Evolutionary conservation across 2,797 vertebrate species (phyloP).

Genomic region (Gymnoscopelus braueri): DNA sequence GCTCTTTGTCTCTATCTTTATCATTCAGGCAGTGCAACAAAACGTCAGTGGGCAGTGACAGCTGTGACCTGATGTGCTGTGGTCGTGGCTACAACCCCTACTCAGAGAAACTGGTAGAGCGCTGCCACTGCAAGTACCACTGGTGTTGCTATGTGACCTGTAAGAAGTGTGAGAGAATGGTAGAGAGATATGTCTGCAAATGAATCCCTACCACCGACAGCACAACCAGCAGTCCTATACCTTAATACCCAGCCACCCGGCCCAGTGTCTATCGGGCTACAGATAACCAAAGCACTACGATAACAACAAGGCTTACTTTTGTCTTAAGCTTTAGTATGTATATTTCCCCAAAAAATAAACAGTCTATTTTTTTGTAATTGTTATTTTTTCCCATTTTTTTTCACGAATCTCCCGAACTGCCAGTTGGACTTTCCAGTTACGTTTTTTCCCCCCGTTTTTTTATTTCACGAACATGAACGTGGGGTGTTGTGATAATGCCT

Average conservation of each 20-base stretch:
- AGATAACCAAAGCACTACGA: slow-evolving; percentile 81
- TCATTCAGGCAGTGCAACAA: slow-evolving; percentile 95
- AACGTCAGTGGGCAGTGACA: slow-evolving; percentile 95
- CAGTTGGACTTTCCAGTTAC: slow-evolving; percentile 51
- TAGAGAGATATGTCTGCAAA: slow-evolving; percentile 98
- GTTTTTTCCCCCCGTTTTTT: slow-evolving; percentile 17
- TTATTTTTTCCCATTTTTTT: slow-evolving; percentile 60
- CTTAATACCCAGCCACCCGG: slow-evolving; percentile 20
- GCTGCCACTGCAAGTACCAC: slow-evolving; percentile 99
- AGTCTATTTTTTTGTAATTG: slow-evolving; percentile 71
- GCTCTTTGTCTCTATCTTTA: slow-evolving; percentile 12
- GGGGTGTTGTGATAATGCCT: slow-evolving; percentile 45
- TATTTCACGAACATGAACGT: slow-evolving; percentile 53
- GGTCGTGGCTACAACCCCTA: slow-evolving; percentile 98
- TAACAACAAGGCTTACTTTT: slow-evolving; percentile 69
- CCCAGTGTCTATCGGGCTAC: slow-evolving; percentile 46
- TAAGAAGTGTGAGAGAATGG: slow-evolving; percentile 93
- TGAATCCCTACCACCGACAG: slow-evolving; percentile 64
- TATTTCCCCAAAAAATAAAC: slow-evolving; percentile 63
- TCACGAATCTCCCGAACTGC: slow-evolving; percentile 59
- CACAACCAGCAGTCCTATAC: slow-evolving; percentile 7
- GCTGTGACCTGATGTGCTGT: slow-evolving; percentile 99
- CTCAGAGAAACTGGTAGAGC: slow-evolving; percentile 93
- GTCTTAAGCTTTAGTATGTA: slow-evolving; percentile 76
- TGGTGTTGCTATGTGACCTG: slow-evolving; percentile 99